Percentiles rank a stretch among this genome's conserved stretches.
Conservation (phyloP, 2,888 invertebrate species). For the Eugnorisma glareosa region DNA sequence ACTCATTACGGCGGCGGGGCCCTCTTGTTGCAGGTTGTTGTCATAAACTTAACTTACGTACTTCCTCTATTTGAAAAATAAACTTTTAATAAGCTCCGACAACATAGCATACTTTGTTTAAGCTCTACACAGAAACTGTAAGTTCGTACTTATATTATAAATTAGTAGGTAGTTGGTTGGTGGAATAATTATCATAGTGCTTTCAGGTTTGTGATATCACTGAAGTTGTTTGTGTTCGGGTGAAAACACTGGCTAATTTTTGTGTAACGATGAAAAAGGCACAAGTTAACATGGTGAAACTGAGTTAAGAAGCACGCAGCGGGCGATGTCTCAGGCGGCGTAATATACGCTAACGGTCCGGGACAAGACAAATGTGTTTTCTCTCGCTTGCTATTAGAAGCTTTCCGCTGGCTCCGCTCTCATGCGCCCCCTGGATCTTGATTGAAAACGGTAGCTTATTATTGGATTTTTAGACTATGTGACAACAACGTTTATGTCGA, state of each 20-base stretch:
- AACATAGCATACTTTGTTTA: slow-evolving; percentile 72
- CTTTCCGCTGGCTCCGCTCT: slow-evolving; percentile 75
- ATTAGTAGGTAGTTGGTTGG: slow-evolving; percentile 47
- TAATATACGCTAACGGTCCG: slow-evolving; percentile 90
- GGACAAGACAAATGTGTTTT: slow-evolving; percentile 91
- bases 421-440: slow-evolving; percentile 79
- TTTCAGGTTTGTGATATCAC: slow-evolving; percentile 58
- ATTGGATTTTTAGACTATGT: slow-evolving; percentile 75
- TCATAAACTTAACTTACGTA: slow-evolving; percentile 76
- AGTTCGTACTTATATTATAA: slow-evolving; percentile 57
- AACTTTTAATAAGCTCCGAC: slow-evolving; percentile 75
- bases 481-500: slow-evolving; percentile 64
- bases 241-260: slow-evolving; percentile 70
- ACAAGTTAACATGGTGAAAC: slow-evolving; percentile 76
- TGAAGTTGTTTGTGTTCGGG: slow-evolving; percentile 41
- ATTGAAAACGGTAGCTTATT: slow-evolving; percentile 86
- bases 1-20: slow-evolving; percentile 70
- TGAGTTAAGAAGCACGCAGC: slow-evolving; percentile 84
- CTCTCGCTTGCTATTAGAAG: slow-evolving; percentile 87
- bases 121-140: slow-evolving; percentile 62
- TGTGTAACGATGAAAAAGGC: slow-evolving; percentile 76
- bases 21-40: slow-evolving; percentile 73
- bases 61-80: slow-evolving; percentile 77
- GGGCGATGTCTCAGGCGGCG: slow-evolving; percentile 84
- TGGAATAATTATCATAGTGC: slow-evolving; percentile 58